phyloP scores from a whole-genome alignment of 2,888 invertebrate genomes.

The Apodemia mormo region DNA sequence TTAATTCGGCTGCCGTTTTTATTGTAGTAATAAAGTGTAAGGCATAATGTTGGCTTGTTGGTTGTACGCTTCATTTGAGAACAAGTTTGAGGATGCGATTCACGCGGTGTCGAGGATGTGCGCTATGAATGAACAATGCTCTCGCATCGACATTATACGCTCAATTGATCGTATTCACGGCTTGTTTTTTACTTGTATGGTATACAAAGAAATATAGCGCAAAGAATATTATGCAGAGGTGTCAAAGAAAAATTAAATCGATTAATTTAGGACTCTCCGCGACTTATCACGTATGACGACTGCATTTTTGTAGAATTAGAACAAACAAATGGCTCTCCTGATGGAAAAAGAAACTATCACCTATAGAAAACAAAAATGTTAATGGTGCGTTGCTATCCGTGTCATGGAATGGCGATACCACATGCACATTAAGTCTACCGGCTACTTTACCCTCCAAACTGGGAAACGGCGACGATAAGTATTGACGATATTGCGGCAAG shows the following conservation, averaged over 20 bases:
- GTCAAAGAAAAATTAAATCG: neutral
- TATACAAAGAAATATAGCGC: constrained; percentile 1
- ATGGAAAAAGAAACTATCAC: too few relatives aligned
- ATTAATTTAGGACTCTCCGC: too few relatives aligned
- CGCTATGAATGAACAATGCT: constrained; percentile 9
- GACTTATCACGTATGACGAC: too few relatives aligned
- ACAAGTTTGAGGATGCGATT: neutral
- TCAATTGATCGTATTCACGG: constrained; percentile 13
- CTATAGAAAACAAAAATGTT: too few relatives aligned
- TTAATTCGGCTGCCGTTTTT: neutral
- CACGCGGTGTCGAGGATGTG: constrained; percentile 11
- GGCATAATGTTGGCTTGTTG: neutral
- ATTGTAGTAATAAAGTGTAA: neutral
- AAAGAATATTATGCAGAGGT: neutral
- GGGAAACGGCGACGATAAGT: too few relatives aligned
- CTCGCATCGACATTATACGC: constrained; percentile 9
- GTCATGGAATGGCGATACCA: too few relatives aligned
- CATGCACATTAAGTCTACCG: too few relatives aligned
- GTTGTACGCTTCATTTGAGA: neutral
- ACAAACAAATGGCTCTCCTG: too few relatives aligned
- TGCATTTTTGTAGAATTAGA: too few relatives aligned
- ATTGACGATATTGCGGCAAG: too few relatives aligned
- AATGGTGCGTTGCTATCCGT: too few relatives aligned
- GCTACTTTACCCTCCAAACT: too few relatives aligned
- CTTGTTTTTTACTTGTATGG: neutral